Percentiles rank a stretch among this genome's conserved stretches.
Conservation (phyloP, 2,888 invertebrate species). For the Amblyteles armatorius region DNA sequence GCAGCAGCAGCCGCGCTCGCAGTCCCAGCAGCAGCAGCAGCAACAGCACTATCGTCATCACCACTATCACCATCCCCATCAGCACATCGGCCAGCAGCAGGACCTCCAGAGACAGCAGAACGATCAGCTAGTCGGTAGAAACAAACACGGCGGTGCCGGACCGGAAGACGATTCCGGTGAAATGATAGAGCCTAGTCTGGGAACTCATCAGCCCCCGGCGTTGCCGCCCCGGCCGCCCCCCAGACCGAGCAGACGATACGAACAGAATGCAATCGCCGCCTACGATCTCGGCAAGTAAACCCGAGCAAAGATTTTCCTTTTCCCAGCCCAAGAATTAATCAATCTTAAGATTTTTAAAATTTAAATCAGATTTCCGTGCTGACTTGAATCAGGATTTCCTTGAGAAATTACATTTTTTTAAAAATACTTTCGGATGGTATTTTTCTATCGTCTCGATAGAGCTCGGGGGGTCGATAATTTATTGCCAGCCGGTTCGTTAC, state of each 20-base stretch:
- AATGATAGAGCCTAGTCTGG: conserved; percentile 74
- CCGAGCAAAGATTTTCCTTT: no score
- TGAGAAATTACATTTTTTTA: neutral
- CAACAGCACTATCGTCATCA: conserved; percentile 66
- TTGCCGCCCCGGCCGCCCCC: conserved; percentile 83
- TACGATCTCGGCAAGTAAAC: conserved; percentile 79
- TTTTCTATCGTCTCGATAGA: neutral
- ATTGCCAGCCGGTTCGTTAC: neutral
- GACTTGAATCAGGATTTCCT: no score
- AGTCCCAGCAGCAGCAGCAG: conserved; percentile 60
- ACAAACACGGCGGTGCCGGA: conserved; percentile 75
- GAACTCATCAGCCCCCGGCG: conserved; percentile 83
- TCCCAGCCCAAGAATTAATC: no score
- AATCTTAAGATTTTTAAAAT: no score
- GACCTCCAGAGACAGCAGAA: conserved; percentile 48
- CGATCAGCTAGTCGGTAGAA: conserved; percentile 45
- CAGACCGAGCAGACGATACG: conserved; percentile 81
- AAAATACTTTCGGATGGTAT: neutral
- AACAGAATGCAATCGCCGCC: conserved; percentile 71
- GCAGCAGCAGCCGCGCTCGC: conserved; percentile 38
- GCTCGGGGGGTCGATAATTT: neutral
- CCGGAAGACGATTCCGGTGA: conserved; percentile 78
- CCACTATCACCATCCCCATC: conserved; percentile 69
- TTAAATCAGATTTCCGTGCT: no score
- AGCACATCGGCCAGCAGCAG: conserved; percentile 73